These are phyloP conservation scores for Erynnis tages DNA, from an alignment of 2,888 invertebrate species.

Conservation along the genomic window DNA sequence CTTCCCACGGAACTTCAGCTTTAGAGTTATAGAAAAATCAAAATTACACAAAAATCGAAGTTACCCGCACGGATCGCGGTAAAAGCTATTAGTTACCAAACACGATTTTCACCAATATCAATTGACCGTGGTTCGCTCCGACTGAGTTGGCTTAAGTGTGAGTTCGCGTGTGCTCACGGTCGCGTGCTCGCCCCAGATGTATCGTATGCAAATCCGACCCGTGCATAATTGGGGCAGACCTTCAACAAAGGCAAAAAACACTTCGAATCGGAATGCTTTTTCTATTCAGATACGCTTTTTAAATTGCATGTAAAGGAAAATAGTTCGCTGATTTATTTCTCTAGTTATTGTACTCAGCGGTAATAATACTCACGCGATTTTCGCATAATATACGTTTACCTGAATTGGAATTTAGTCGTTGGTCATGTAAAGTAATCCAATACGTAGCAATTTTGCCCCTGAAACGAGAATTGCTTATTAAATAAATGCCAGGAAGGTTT, in stretches of 20 bases:
- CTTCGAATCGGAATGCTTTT: constrained; percentile 16
- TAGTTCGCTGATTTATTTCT: constrained; percentile 29
- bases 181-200: constrained; percentile 10
- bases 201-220: constrained; percentile 27
- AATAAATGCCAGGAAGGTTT: background rate
- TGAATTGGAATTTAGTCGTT: constrained; percentile 7
- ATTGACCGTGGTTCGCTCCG: background rate
- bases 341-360: constrained; percentile 19
- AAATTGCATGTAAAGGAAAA: constrained; percentile 32
- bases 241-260: constrained; percentile 27
- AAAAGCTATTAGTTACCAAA: no score
- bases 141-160: background rate
- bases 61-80: no score
- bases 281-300: constrained; percentile 24
- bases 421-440: constrained; percentile 16
- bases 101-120: no score
- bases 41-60: no score
- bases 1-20: no score
- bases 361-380: constrained; percentile 29
- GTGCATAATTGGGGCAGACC: constrained; percentile 24
- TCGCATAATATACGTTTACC: constrained; percentile 15
- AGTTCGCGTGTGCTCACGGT: constrained; percentile 10
- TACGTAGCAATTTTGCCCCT: constrained; percentile 9
- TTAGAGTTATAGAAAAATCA: no score
- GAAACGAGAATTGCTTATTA: constrained; percentile 1